A percentile compares a stretch with the other conserved stretches of the same genome.
phyloP scores from a whole-genome alignment of 2,888 invertebrate species.

The Cephonodes hylas region DNA sequence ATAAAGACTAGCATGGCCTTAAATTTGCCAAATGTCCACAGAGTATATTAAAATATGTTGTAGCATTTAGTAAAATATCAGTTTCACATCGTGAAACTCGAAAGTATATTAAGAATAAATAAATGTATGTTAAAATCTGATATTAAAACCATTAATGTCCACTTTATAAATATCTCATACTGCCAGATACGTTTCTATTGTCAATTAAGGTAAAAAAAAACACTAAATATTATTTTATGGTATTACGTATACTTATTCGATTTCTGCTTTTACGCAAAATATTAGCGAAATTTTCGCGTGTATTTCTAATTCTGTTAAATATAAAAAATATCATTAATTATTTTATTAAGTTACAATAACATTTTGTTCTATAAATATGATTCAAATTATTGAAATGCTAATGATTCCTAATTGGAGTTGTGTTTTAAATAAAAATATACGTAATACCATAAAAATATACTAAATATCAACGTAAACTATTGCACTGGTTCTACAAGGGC shows the following conservation, averaged over 20 bases:
- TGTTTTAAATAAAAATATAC: neutral
- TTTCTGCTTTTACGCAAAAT: neutral
- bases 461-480: neutral
- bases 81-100: neutral
- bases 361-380: neutral
- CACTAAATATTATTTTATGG: neutral
- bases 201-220: slow-evolving; percentile 9
- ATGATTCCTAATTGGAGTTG: neutral
- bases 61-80: slow-evolving; percentile 1
- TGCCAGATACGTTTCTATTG: slow-evolving; percentile 8
- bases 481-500: slow-evolving; percentile 35
- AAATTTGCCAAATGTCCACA: neutral
- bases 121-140: slow-evolving; percentile 1
- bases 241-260: neutral
- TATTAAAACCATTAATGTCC: slow-evolving; percentile 5
- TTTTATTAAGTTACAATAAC: too few relatives aligned
- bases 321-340: too few relatives aligned
- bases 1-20: neutral
- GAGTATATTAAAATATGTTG: neutral
- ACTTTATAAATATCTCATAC: slow-evolving; percentile 5
- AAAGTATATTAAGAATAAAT: neutral
- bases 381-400: neutral
- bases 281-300: neutral
- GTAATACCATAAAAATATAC: neutral
- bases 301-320: neutral